Conservation (phyloP, 2,113 vertebrate species). For the Sprattus sprattus region DNA sequence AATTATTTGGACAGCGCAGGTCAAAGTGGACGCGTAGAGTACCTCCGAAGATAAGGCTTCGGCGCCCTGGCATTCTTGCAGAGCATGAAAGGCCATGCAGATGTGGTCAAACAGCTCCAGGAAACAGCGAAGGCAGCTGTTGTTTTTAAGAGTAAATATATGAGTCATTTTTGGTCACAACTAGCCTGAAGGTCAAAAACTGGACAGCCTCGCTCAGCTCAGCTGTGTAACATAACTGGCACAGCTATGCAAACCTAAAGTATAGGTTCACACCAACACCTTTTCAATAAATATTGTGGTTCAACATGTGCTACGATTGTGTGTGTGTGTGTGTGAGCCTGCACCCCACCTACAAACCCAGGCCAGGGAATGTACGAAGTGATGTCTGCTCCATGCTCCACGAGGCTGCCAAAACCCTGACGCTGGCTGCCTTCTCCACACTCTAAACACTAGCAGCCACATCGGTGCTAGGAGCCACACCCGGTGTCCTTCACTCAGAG, state of each 20-base stretch:
- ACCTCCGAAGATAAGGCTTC: background rate
- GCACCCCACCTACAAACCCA: background rate
- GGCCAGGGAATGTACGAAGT: background rate
- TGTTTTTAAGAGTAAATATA: background rate
- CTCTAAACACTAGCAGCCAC: background rate
- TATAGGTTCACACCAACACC: background rate
- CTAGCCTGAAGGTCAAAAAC: background rate
- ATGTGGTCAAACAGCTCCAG: background rate
- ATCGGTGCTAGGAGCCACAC: background rate
- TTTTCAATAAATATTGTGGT: background rate
- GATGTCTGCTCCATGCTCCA: background rate
- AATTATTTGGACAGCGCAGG: background rate
- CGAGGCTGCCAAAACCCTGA: background rate
- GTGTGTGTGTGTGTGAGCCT: background rate
- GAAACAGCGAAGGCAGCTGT: background rate
- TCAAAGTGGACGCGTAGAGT: background rate
- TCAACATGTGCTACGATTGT: background rate
- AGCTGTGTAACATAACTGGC: background rate
- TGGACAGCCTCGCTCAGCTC: background rate
- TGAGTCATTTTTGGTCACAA: background rate
- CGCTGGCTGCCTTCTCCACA: background rate
- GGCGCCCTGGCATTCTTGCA: background rate
- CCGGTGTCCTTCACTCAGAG: background rate
- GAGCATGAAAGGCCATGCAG: background rate
- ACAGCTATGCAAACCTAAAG: background rate